A percentile compares a stretch with the other conserved stretches of the same genome.
These are phyloP conservation scores for Neria commutata DNA, from an alignment of 2,888 invertebrate species.

Conservation along the genomic window DNA sequence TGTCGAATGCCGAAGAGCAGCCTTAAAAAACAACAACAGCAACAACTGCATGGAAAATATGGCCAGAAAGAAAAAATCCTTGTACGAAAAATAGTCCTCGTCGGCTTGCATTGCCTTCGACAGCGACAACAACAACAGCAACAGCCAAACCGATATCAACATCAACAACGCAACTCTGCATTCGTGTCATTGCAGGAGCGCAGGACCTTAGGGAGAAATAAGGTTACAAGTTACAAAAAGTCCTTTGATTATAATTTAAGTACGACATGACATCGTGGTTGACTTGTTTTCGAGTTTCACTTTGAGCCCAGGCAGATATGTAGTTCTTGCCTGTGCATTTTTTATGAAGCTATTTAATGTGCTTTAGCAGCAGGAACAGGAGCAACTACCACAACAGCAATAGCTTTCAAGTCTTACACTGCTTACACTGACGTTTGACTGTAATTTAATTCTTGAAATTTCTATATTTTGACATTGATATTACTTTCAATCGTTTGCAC, in stretches of 20 bases:
- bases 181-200: constrained; percentile 33
- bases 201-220: constrained; percentile 38
- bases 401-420: too few relatives aligned
- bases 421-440: too few relatives aligned
- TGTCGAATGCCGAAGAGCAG: constrained; percentile 1
- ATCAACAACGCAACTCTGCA: constrained; percentile 33
- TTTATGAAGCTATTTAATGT: constrained; percentile 15
- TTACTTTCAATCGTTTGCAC: too few relatives aligned
- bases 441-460: too few relatives aligned
- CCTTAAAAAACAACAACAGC: constrained; percentile 19
- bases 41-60: constrained; percentile 41
- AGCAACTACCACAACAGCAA: too few relatives aligned
- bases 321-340: constrained; percentile 8
- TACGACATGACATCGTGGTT: constrained; percentile 54
- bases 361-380: background rate
- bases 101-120: constrained; percentile 24
- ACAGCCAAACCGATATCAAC: constrained; percentile 18
- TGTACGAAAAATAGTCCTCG: constrained; percentile 44
- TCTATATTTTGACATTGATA: too few relatives aligned
- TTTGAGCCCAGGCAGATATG: background rate
- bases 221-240: constrained; percentile 31
- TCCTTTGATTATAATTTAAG: constrained; percentile 56
- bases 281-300: constrained; percentile 38
- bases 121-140: constrained; percentile 24
- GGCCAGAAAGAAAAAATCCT: constrained; percentile 38